phyloP scores from a whole-genome alignment of 2,113 vertebrate genomes.

The Tringa solitaria region DNA sequence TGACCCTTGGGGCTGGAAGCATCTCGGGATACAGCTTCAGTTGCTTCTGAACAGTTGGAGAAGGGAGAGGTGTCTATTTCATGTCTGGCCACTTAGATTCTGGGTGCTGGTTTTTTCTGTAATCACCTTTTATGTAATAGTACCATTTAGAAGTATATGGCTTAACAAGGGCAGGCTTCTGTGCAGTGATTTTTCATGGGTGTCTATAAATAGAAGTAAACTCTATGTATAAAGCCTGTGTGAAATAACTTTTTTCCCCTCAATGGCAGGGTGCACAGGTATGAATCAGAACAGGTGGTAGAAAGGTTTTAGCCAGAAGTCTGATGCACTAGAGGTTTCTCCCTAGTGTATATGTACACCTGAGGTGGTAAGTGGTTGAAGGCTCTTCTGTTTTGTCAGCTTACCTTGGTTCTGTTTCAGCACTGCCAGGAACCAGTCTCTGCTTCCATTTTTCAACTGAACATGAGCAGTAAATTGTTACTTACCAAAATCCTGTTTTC shows the following conservation, averaged over 20 bases:
- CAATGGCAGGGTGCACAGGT: not conserved
- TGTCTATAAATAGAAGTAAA: not conserved
- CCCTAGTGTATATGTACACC: accelerated
- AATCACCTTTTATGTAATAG: not conserved
- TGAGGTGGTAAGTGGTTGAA: not conserved
- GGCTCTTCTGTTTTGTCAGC: not conserved
- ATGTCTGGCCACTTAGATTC: not conserved
- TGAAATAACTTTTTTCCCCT: not conserved
- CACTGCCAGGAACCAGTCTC: not conserved
- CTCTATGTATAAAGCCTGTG: not conserved
- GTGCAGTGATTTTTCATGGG: not conserved
- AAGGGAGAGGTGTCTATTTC: not conserved
- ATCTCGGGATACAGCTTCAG: not conserved
- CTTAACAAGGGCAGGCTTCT: not conserved
- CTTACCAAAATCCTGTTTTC: not conserved
- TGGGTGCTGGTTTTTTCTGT: not conserved
- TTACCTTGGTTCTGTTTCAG: not conserved
- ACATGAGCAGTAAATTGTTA: not conserved
- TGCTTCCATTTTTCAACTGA: not conserved
- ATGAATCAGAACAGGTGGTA: not conserved
- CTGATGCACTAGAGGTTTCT: not conserved
- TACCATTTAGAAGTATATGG: not conserved
- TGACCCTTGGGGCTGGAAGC: not conserved
- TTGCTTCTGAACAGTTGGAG: not conserved
- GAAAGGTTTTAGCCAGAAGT: not conserved